These are phyloP conservation scores for Agrilus planipennis DNA, from an alignment of 1,140 invertebrate genomes.

Conservation along the genomic window DNA sequence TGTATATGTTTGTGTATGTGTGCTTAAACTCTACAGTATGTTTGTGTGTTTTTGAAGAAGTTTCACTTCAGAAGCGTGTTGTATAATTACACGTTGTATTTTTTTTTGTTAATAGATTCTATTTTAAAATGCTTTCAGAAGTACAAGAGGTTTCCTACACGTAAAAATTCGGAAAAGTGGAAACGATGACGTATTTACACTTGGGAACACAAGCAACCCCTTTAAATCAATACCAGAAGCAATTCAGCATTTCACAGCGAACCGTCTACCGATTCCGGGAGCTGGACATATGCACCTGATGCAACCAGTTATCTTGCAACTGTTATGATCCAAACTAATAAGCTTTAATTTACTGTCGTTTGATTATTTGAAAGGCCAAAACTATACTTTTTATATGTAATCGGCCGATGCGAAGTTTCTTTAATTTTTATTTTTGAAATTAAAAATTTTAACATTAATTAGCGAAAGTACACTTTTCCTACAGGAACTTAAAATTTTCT, in stretches of 20 bases:
- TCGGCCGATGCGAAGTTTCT: too few relatives aligned
- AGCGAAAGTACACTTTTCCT: too few relatives aligned
- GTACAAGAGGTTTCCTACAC: conserved; percentile 88
- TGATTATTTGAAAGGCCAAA: conserved; percentile 1
- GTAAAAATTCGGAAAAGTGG: conserved; percentile 76
- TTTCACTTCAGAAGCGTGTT: too few relatives aligned
- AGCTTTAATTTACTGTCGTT: neutral
- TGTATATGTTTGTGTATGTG: too few relatives aligned
- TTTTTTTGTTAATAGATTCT: too few relatives aligned
- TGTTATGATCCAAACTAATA: conserved; percentile 51
- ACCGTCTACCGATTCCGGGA: conserved; percentile 83
- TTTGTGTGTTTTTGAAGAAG: too few relatives aligned
- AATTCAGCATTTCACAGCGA: conserved; percentile 84
- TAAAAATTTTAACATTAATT: too few relatives aligned
- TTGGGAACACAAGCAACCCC: conserved; percentile 84
- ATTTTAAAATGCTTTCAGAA: conserved; percentile 59
- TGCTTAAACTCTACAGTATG: too few relatives aligned
- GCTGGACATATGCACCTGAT: conserved; percentile 90
- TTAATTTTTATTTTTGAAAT: too few relatives aligned
- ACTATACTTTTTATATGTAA: too few relatives aligned
- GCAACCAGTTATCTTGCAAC: conserved; percentile 74
- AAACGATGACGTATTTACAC: conserved; percentile 61
- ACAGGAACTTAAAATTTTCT: too few relatives aligned
- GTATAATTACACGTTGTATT: too few relatives aligned
- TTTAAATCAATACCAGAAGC: conserved; percentile 85